Evolutionary conservation across 35 echinoderm and acorn worm species (phyloP).

Genomic region (Patiria miniata): DNA sequence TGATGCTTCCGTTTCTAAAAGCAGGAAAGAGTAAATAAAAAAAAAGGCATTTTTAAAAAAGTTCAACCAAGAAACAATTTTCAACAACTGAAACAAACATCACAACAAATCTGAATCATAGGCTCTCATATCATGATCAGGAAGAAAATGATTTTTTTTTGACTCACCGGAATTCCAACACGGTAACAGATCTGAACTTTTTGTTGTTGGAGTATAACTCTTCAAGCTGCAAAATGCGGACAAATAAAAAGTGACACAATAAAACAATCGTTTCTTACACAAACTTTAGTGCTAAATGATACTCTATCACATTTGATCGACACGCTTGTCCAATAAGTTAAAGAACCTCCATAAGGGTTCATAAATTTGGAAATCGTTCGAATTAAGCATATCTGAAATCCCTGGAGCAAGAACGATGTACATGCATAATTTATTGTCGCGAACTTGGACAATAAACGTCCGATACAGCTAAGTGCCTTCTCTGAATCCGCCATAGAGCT

Average conservation of each 20-base stretch:
- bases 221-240: neutral
- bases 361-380: neutral
- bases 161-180: constrained; percentile 1
- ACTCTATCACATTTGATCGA: neutral
- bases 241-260: no score
- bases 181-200: neutral
- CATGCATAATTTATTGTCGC: no score
- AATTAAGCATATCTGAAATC: neutral
- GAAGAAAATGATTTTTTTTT: neutral
- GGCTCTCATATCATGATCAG: neutral
- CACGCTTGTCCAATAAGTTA: neutral
- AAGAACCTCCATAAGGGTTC: neutral
- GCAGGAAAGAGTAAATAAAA: neutral
- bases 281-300: no score
- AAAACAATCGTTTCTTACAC: no score
- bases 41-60: neutral
- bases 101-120: neutral
- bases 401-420: neutral
- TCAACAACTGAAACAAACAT: neutral
- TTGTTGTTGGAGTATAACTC: neutral
- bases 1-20: constrained; percentile 5
- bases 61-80: neutral
- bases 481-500: no score
- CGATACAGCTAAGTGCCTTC: no score
- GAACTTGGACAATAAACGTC: no score